phyloP scores from a whole-genome alignment of 2,888 invertebrate species.

The Stomorhina lunata region DNA sequence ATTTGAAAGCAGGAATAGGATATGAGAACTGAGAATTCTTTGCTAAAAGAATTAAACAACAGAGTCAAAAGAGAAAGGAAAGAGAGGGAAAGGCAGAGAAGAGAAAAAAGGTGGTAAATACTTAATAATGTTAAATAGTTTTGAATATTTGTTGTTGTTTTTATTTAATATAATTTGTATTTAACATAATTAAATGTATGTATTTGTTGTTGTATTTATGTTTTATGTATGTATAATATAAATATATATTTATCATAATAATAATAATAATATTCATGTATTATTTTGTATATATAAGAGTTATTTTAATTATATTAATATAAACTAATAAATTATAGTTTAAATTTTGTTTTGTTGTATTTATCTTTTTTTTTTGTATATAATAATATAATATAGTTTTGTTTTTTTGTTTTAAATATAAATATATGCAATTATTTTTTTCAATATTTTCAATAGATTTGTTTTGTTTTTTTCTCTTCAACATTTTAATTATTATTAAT shows the following conservation, averaged over 20 bases:
- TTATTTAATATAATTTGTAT: conserved; percentile 13
- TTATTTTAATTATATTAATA: conserved; percentile 44
- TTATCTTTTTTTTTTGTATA: conserved; percentile 17
- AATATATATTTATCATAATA: neutral
- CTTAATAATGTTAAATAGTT: neutral
- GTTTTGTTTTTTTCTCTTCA: conserved; percentile 35
- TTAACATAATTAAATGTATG: conserved; percentile 32
- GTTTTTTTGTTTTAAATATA: conserved; percentile 61
- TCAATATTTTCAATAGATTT: conserved; percentile 39
- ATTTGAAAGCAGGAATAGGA: neutral
- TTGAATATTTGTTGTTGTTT: neutral
- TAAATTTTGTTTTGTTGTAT: conserved; percentile 11
- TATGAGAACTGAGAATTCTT: neutral
- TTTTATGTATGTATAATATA: conserved; percentile 22
- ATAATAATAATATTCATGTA: conserved; percentile 27
- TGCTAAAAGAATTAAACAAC: neutral
- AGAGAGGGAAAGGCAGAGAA: no score
- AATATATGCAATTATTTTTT: conserved; percentile 49
- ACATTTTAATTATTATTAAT: conserved; percentile 42
- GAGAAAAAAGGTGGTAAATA: conserved; percentile 17
- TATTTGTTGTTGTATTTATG: neutral
- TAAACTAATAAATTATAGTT: conserved; percentile 59
- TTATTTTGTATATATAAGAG: conserved; percentile 1
- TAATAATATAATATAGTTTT: conserved; percentile 49
- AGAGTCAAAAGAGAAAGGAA: no score